Conservation (phyloP, 2,113 vertebrate species). For the Istiophorus platypterus region DNA sequence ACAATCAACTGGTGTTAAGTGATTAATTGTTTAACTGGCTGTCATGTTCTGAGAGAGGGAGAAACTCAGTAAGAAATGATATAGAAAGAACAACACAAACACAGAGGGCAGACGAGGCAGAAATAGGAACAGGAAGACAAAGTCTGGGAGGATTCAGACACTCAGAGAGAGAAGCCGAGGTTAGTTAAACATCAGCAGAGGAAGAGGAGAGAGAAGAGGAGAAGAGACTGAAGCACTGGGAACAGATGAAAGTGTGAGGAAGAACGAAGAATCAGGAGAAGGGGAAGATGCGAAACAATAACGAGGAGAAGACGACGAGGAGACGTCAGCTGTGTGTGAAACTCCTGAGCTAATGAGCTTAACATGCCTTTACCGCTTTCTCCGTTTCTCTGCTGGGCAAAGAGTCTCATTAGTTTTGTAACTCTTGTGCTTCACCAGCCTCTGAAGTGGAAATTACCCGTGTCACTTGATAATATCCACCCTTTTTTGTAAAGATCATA, state of each 20-base stretch:
- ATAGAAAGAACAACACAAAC: not conserved
- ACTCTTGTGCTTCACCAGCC: slow-evolving; percentile 5
- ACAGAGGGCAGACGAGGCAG: not conserved
- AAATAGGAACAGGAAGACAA: slow-evolving; percentile 6
- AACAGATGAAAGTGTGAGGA: slow-evolving; percentile 12
- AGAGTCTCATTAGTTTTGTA: slow-evolving; percentile 41
- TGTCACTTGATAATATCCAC: not conserved
- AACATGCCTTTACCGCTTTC: slow-evolving; percentile 5
- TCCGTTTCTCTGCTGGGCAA: slow-evolving; percentile 7
- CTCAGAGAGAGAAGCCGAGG: slow-evolving; percentile 11
- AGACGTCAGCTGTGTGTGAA: slow-evolving; percentile 1
- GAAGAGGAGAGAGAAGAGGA: not conserved
- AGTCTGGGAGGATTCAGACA: slow-evolving; percentile 1
- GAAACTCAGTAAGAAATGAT: not conserved
- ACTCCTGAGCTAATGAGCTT: slow-evolving; percentile 51
- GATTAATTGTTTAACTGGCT: too few relatives aligned
- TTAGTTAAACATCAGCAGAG: slow-evolving; percentile 30
- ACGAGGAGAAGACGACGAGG: not conserved
- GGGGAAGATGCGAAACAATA: not conserved
- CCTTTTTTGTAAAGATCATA: not conserved
- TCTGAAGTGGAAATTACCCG: slow-evolving; percentile 47
- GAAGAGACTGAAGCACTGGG: not conserved
- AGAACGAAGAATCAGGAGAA: not conserved
- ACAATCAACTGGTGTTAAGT: too few relatives aligned
- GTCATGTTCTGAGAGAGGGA: not conserved